Evolutionary conservation across 2,797 vertebrate genomes (phyloP).

Genomic region (Perodicticus potto): DNA sequence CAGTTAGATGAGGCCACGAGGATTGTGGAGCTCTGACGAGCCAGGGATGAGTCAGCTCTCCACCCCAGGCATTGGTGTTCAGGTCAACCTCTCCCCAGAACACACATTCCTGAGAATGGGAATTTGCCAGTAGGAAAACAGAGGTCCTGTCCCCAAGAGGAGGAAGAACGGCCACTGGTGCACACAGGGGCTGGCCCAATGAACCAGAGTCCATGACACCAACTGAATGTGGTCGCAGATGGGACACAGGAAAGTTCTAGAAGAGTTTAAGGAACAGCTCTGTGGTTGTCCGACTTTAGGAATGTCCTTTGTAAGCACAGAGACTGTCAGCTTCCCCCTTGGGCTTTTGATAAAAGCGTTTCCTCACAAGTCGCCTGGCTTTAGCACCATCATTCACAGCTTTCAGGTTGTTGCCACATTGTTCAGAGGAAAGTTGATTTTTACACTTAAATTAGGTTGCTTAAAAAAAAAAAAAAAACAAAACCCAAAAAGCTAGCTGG

Average conservation of each 20-base stretch:
- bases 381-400: slow-evolving; percentile 58
- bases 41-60: not conserved
- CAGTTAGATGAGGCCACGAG: not conserved
- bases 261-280: not conserved
- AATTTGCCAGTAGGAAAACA: not conserved
- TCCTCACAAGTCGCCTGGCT: slow-evolving; percentile 34
- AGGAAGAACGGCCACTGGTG: not conserved
- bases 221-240: not conserved
- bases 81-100: not conserved
- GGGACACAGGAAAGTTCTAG: not conserved
- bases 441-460: slow-evolving; percentile 79
- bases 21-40: not conserved
- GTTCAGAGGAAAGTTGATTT: slow-evolving; percentile 77
- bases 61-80: too few relatives aligned
- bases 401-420: slow-evolving; percentile 72
- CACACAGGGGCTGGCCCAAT: rapidly evolving
- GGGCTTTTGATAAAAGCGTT: slow-evolving; percentile 77
- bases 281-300: not conserved
- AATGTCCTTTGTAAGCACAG: not conserved
- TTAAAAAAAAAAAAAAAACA: slow-evolving; percentile 30
- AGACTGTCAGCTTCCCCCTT: not conserved
- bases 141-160: not conserved
- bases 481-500: not conserved
- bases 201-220: not conserved
- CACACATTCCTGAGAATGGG: not conserved